Evolutionary conservation across 1,140 invertebrate species (phyloP), one percentile per base, ranked within the genome.

Genomic region (Arion vulgaris): DNA sequence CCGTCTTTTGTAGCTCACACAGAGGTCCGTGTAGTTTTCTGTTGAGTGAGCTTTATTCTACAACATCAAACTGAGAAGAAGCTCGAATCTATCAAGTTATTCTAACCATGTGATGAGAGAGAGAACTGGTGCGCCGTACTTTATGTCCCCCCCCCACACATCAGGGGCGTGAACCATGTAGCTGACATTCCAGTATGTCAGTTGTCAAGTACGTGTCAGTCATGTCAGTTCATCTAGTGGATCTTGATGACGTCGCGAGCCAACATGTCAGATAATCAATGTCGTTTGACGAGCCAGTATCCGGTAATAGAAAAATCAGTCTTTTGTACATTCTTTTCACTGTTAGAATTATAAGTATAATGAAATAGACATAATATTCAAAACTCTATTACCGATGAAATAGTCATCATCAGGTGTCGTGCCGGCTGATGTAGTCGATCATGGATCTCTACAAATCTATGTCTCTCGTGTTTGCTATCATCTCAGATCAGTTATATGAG

Each of bases 131-230:
- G 53, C 26, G 53, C 26, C 5, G 53, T 57, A 57, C 53, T 57
- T 57, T 9, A 57, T 57, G 53, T 57, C 53, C 53, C 41, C 26
- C 23, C 53, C 53, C 41, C 26, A 57, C 53, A 57, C 53, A 11
- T 45, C 41, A 57, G 53, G 5, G 62, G n/a, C 62, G n/a, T 32
- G 11, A 17, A 5, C 62, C 17, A 1, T 5, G 62, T 32, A 5
- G 17, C 62, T 66, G 62, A 66, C n/a, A 66, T 32, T 19, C 53
- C 28, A 28, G 62, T 66, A 28, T 66, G 62, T 66, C 62, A 7
- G 62, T 28, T 66, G 62, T 66, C 62, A 66, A 13, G 62, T 28
- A 66, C 32, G 62, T 66, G 62, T 66, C 62, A 66, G n/a, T 32
- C n/a, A 28, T 32, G 62, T 66, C 62, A 66, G 62, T 28, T 66